These are phyloP conservation scores for Selenia dentaria DNA, from an alignment of 2,888 invertebrate genomes.

Conservation along the genomic window DNA sequence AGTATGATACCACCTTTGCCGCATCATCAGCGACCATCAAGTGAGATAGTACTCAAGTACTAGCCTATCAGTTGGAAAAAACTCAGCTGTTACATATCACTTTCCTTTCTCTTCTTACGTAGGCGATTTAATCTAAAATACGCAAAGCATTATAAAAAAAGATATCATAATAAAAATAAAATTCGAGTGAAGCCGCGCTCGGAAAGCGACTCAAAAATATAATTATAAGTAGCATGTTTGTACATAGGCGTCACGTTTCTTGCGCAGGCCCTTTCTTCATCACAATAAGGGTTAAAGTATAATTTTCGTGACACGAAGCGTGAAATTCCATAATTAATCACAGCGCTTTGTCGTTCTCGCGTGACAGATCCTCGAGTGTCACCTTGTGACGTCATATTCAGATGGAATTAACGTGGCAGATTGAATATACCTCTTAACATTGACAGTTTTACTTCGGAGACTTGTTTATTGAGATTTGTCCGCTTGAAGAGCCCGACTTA, in stretches of 20 bases:
- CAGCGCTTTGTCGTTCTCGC: conserved; percentile 13
- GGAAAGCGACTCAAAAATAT: too few species aligned
- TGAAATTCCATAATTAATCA: conserved; percentile 30
- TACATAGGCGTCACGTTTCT: background rate
- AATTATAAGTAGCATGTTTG: too few species aligned
- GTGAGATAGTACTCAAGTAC: too few species aligned
- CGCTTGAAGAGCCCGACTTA: conserved; percentile 3
- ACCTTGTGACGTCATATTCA: conserved; percentile 20
- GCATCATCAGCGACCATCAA: too few species aligned
- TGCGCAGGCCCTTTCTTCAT: background rate
- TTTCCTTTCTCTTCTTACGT: too few species aligned
- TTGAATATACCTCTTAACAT: conserved; percentile 10
- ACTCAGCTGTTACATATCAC: too few species aligned
- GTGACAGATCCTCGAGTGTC: conserved; percentile 22
- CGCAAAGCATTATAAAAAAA: too few species aligned
- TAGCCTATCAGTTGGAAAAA: too few species aligned
- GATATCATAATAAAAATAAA: too few species aligned
- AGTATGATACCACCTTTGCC: too few species aligned
- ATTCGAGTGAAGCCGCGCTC: too few species aligned
- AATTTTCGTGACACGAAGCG: conserved; percentile 18
- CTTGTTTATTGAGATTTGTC: background rate
- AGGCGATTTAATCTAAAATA: too few species aligned
- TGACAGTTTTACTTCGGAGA: background rate
- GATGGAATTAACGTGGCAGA: conserved; percentile 18
- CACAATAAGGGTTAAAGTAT: conserved; percentile 27